Conservation (phyloP, 2,113 vertebrate species). For the Odocoileus virginianus region DNA sequence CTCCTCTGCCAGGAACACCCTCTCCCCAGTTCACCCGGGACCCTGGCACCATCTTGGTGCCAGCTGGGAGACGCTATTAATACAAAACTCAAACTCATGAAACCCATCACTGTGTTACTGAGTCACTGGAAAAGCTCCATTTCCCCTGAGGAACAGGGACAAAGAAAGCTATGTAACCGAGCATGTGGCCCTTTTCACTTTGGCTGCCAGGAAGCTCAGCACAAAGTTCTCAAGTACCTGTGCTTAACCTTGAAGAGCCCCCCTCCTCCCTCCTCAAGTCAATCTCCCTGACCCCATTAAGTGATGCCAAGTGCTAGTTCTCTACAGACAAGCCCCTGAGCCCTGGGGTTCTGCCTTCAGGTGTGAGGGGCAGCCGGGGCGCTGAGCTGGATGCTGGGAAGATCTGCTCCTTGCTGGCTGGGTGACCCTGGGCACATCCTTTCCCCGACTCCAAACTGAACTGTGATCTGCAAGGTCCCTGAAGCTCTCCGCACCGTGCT, state of each 20-base stretch:
- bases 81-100: neutral
- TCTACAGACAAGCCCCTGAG: neutral
- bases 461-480: neutral
- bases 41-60: neutral
- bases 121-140: neutral
- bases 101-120: accelerated
- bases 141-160: neutral
- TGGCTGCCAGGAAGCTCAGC: neutral
- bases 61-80: neutral
- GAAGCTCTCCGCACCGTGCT: neutral
- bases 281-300: neutral
- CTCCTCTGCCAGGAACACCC: neutral
- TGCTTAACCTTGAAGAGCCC: neutral
- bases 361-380: neutral
- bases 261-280: neutral
- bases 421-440: neutral
- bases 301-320: neutral
- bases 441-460: neutral
- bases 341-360: neutral
- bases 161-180: neutral
- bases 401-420: neutral
- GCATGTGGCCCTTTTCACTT: neutral
- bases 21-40: neutral
- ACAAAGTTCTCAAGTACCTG: neutral
- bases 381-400: neutral